These are phyloP conservation scores for Entelurus aequoreus DNA, from an alignment of 2,113 vertebrate genomes.

Conservation along the genomic window DNA sequence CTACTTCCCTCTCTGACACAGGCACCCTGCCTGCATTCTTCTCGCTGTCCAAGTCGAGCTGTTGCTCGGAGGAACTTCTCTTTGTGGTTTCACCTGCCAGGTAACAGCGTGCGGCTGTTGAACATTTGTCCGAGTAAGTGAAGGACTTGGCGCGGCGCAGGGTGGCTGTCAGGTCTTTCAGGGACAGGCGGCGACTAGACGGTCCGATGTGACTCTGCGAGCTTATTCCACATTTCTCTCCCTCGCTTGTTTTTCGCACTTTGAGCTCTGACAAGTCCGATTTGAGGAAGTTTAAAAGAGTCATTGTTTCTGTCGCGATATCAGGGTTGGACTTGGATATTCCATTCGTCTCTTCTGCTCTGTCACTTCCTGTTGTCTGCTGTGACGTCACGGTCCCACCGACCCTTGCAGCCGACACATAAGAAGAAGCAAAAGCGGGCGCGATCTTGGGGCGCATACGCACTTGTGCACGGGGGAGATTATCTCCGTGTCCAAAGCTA, in stretches of 20 bases:
- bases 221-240: slow-evolving; percentile 18
- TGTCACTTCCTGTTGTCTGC: slow-evolving; percentile 31
- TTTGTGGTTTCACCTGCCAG: slow-evolving; percentile 68
- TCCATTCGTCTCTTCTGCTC: slow-evolving; percentile 60
- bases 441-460: slow-evolving; percentile 65
- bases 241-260: slow-evolving; percentile 73
- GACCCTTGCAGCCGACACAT: slow-evolving; percentile 18
- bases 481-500: slow-evolving; percentile 83
- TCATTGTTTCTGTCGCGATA: slow-evolving; percentile 86
- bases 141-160: slow-evolving; percentile 92
- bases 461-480: slow-evolving; percentile 68
- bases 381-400: slow-evolving; percentile 37
- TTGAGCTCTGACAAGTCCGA: slow-evolving; percentile 87
- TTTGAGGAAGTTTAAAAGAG: slow-evolving; percentile 86
- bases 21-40: slow-evolving; percentile 52
- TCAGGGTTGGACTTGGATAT: slow-evolving; percentile 95
- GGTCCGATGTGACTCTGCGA: slow-evolving; percentile 54
- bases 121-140: slow-evolving; percentile 84
- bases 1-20: slow-evolving; percentile 64
- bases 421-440: slow-evolving; percentile 26
- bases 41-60: slow-evolving; percentile 68
- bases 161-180: slow-evolving; percentile 94
- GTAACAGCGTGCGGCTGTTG: slow-evolving; percentile 43
- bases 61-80: slow-evolving; percentile 86
- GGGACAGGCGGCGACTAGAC: slow-evolving; percentile 73